A percentile compares a stretch with the other conserved stretches of the same genome.
Conservation (phyloP, 2,113 vertebrate genomes). For the Siphamia tubifer region DNA sequence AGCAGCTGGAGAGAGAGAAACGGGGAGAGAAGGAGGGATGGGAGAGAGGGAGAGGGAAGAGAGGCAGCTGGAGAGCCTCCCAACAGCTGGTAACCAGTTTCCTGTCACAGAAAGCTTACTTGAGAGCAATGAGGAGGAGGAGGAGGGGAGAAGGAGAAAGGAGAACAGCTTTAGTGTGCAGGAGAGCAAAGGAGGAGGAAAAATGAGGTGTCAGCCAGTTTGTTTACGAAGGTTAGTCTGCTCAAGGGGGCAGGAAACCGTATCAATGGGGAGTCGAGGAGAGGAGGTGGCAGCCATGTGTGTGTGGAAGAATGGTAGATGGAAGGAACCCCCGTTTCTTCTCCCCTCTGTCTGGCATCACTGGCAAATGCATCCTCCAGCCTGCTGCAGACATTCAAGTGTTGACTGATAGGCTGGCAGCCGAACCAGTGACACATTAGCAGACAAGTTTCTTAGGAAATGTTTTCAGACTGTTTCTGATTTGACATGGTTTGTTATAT, state of each 20-base stretch:
- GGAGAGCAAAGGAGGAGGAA: conserved; percentile 30
- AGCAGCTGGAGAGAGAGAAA: conserved; percentile 74
- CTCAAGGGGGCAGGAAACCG: conserved; percentile 25
- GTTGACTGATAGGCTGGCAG: conserved; percentile 24
- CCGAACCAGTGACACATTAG: neutral
- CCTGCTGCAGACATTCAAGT: conserved; percentile 2
- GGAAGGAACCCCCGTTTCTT: conserved; percentile 1
- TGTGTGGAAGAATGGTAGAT: conserved; percentile 11
- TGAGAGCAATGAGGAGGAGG: conserved; percentile 53
- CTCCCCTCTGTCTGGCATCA: conserved; percentile 13
- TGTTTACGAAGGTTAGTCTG: conserved; percentile 61
- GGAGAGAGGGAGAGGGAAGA: conserved; percentile 52
- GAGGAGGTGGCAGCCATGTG: conserved; percentile 1
- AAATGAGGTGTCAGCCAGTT: conserved; percentile 61
- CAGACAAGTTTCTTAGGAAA: neutral
- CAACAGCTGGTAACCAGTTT: conserved; percentile 79
- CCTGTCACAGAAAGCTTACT: conserved; percentile 74
- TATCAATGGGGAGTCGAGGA: conserved; percentile 46
- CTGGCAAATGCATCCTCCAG: conserved; percentile 1
- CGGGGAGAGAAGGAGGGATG: conserved; percentile 41
- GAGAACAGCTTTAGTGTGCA: conserved; percentile 42
- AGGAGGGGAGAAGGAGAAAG: conserved; percentile 17
- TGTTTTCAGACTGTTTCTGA: neutral
- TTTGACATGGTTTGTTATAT: neutral
- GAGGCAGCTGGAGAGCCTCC: conserved; percentile 73